Percentiles rank a stretch among this genome's conserved stretches.
phyloP scores from a whole-genome alignment of 2,888 invertebrate species.

The Cheilosia soror region DNA sequence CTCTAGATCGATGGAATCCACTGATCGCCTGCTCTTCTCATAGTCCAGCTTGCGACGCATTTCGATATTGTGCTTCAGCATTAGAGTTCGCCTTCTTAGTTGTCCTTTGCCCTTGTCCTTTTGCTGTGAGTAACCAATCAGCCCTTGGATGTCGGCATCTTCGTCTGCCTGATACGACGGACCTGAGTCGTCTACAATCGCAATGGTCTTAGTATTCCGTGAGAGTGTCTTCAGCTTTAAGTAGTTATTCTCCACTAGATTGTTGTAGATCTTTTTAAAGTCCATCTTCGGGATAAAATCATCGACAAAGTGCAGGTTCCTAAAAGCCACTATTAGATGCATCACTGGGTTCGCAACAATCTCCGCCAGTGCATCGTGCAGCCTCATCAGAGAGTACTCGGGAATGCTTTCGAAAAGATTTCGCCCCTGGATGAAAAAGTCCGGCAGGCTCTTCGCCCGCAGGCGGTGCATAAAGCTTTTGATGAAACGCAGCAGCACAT shows the following conservation, averaged over 20 bases:
- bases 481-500: constrained; percentile 87
- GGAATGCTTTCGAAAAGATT: constrained; percentile 90
- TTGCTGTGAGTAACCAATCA: constrained; percentile 85
- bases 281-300: constrained; percentile 88
- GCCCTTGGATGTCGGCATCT: constrained; percentile 82
- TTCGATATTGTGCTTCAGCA: constrained; percentile 78
- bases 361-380: constrained; percentile 88
- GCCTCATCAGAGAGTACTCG: constrained; percentile 86
- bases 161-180: constrained; percentile 80
- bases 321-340: constrained; percentile 88
- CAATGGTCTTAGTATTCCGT: constrained; percentile 77
- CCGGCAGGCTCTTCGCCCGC: constrained; percentile 86
- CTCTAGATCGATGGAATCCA: constrained; percentile 85
- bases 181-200: constrained; percentile 19
- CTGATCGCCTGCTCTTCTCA: constrained; percentile 79
- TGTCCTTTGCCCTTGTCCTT: constrained; percentile 84
- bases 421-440: constrained; percentile 90
- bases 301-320: constrained; percentile 87
- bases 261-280: constrained; percentile 85
- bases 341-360: constrained; percentile 89
- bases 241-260: constrained; percentile 85
- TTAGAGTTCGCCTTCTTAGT: constrained; percentile 84
- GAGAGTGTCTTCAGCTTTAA: constrained; percentile 81
- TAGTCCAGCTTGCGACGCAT: constrained; percentile 77
- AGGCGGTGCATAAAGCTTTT: constrained; percentile 87